These are phyloP conservation scores for Limnephilus rhombicus DNA, from an alignment of 2,888 invertebrate genomes.

Conservation along the genomic window DNA sequence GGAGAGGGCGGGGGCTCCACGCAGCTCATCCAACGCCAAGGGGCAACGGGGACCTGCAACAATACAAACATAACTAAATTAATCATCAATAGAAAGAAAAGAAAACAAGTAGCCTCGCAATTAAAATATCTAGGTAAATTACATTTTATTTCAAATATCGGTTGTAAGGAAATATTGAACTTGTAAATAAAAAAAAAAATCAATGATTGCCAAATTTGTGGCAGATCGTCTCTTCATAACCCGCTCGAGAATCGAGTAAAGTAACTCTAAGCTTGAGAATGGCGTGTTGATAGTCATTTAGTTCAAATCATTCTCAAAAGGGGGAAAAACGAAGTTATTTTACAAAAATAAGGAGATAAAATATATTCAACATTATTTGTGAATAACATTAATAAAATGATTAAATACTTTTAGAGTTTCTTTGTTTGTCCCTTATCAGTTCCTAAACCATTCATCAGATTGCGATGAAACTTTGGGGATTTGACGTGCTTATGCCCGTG, in stretches of 20 bases:
- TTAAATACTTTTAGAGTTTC: no score
- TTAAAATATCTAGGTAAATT: background rate
- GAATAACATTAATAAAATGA: background rate
- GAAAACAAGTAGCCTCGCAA: background rate
- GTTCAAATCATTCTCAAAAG: no score
- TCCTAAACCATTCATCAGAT: no score
- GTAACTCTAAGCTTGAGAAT: no score
- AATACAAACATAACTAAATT: slow-evolving; percentile 13
- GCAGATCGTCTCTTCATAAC: no score
- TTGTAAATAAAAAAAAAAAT: background rate
- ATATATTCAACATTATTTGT: no score
- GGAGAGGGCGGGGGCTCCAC: slow-evolving; percentile 4
- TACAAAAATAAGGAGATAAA: background rate
- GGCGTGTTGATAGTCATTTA: no score
- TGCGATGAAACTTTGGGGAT: no score
- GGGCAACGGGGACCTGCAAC: slow-evolving; percentile 47
- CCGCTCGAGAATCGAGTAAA: no score
- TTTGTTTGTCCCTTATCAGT: no score
- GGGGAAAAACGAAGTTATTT: background rate
- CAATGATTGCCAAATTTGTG: background rate
- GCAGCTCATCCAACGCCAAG: slow-evolving; percentile 50
- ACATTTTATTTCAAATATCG: background rate
- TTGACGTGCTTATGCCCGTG: no score
- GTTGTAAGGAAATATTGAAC: no score
- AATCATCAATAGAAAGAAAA: background rate